Percentiles rank a stretch among this genome's conserved stretches.
Evolutionary conservation across 2,888 invertebrate genomes (phyloP).

Genomic region (Trachelus stipa): DNA sequence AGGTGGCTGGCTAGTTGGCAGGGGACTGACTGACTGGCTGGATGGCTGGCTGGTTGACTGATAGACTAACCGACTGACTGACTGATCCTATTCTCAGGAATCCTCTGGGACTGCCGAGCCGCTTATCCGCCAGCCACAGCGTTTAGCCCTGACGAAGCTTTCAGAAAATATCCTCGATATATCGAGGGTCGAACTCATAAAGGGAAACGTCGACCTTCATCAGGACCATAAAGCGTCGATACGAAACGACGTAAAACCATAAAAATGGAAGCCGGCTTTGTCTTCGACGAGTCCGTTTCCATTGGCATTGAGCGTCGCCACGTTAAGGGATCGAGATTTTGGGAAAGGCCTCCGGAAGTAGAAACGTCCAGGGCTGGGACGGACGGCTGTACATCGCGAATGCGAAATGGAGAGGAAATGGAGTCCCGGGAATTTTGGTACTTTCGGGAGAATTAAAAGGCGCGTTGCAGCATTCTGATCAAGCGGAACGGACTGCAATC

Average conservation of each 20-base stretch:
- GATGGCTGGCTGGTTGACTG: background rate
- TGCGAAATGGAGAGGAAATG: background rate
- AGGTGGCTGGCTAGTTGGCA: background rate
- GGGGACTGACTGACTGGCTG: background rate
- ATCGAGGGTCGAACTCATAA: background rate
- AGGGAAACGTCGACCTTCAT: background rate
- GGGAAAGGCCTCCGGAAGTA: conserved; percentile 13
- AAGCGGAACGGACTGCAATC: background rate
- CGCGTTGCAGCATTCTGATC: background rate
- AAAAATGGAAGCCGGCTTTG: conserved; percentile 29
- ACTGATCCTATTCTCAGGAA: background rate
- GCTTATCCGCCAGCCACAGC: background rate
- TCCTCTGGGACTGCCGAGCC: background rate
- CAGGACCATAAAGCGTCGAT: conserved; percentile 5
- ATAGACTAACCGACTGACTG: background rate
- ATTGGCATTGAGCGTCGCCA: conserved; percentile 17
- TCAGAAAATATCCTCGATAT: background rate
- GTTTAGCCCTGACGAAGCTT: background rate
- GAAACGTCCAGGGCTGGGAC: conserved; percentile 9
- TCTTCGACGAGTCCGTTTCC: conserved; percentile 27
- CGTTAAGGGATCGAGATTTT: conserved; percentile 16
- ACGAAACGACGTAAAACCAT: conserved; percentile 28
- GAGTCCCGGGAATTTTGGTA: background rate
- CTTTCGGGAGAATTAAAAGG: background rate
- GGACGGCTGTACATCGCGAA: background rate